These are phyloP conservation scores for Clepsis dumicolana DNA, from an alignment of 2,888 invertebrate species.

Conservation along the genomic window DNA sequence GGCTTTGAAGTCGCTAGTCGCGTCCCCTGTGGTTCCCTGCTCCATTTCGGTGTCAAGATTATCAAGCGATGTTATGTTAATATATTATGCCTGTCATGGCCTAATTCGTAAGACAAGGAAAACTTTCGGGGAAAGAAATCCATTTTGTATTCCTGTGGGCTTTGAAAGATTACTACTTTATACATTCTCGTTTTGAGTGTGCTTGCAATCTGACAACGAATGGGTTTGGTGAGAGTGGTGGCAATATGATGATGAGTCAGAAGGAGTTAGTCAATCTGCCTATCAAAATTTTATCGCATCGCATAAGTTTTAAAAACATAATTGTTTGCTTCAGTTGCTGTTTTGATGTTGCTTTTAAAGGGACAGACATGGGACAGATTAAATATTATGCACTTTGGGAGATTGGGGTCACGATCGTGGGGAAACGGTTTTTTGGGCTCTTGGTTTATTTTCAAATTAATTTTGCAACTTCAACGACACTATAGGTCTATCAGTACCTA, in stretches of 20 bases:
- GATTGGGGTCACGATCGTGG: too few species aligned
- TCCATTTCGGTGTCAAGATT: constrained; percentile 21
- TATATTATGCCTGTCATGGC: constrained; percentile 18
- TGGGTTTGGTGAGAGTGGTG: neutral
- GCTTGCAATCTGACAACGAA: neutral
- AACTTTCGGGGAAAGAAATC: constrained; percentile 8
- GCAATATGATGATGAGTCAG: too few species aligned
- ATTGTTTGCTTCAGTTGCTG: too few species aligned
- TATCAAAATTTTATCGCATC: too few species aligned
- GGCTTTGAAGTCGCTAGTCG: constrained; percentile 25
- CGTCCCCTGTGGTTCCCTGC: constrained; percentile 1
- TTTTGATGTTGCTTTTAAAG: too few species aligned
- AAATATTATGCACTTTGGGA: too few species aligned
- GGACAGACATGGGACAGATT: too few species aligned
- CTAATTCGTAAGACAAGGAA: neutral
- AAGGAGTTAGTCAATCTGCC: too few species aligned
- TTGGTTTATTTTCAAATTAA: too few species aligned
- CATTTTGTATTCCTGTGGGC: neutral
- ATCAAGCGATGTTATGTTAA: constrained; percentile 15
- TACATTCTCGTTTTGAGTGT: neutral
- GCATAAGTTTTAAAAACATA: too few species aligned
- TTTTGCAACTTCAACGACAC: too few species aligned
- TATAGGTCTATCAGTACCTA: constrained; percentile 5
- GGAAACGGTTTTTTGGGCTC: too few species aligned
- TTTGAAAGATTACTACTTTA: neutral